A percentile compares a stretch with the other conserved stretches of the same genome.
phyloP scores from a whole-genome alignment of 2,888 invertebrate genomes.

The Polyommatus iphigenia region DNA sequence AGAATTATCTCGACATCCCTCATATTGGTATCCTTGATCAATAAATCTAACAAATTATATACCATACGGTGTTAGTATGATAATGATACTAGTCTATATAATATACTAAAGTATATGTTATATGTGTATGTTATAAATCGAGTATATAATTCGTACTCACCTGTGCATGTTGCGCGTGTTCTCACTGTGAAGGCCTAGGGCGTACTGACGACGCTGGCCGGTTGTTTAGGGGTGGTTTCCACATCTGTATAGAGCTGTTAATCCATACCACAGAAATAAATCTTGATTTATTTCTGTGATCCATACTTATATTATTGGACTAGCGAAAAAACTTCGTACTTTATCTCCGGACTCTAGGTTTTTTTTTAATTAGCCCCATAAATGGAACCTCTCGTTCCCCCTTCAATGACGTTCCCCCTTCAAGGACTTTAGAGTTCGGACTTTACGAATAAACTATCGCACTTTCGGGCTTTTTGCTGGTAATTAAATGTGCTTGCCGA shows the following conservation, averaged over 20 bases:
- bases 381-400: no score
- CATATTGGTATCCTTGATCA: constrained; percentile 15
- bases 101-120: not conserved
- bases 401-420: no score
- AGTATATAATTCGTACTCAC: constrained; percentile 44
- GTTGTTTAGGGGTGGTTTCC: constrained; percentile 50
- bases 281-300: no score
- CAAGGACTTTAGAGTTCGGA: no score
- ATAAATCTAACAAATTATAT: not conserved
- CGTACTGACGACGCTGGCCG: constrained; percentile 54
- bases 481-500: no score
- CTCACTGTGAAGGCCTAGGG: constrained; percentile 48
- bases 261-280: no score
- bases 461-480: no score
- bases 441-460: no score
- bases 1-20: constrained; percentile 13
- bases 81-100: not conserved
- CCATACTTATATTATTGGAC: constrained; percentile 35
- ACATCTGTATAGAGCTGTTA: constrained; percentile 52
- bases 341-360: no score
- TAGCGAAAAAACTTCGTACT: not conserved
- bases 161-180: constrained; percentile 56
- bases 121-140: constrained; percentile 14
- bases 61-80: not conserved
- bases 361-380: no score